Base-by-base conservation (phyloP, 2,888 invertebrate species). In the Physocephala rufipes region DNA sequence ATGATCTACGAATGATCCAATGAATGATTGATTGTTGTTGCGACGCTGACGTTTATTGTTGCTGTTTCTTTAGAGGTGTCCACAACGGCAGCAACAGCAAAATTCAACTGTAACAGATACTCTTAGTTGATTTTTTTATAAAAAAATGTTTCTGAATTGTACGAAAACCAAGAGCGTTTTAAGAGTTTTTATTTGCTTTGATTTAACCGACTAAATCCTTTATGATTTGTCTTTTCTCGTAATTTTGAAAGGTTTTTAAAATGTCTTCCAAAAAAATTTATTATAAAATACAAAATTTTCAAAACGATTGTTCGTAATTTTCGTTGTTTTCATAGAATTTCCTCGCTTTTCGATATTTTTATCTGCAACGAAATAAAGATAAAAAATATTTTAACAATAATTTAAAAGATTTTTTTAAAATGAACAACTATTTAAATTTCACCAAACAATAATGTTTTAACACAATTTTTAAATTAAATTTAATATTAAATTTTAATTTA, bases 1-100 rank as follows among this genome's bases (percentile, higher is more conserved):
- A 19, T 47, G 45, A 16, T 26, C n/a, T n/a, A 47, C 5, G 24
- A n/a, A n/a, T 19, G n/a, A 15, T n/a, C 24, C 21, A 49, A 26
- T 28, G 45, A 64, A 24, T 7, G 64, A 64, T 64, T 43, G 26
- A 64, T 45, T 49, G 64, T 47, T 64, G 47, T 21, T 30, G n/a
- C 36, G 26, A 1, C 7, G 26, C 15, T 2, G n/a, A n/a, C 12
- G 26, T 24, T 59, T 26, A 26, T 59, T 21, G 61, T 61, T 61
- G 36, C 36, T 9, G 30, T 30, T 62, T 36, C 16, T 62, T 36
- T 19, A 43, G 1, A 2, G 19, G 36, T n/a, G 12, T 36, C 15
- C 43, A 16, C 30, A 19, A 2, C 62, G 62, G 43, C 43, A 21
- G 28, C 24, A 24, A 26, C 55, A 55, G 28, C 12, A 3, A 21